These are phyloP conservation scores for Mustelus asterias DNA, from an alignment of 2,113 vertebrate species.

Conservation along the genomic window DNA sequence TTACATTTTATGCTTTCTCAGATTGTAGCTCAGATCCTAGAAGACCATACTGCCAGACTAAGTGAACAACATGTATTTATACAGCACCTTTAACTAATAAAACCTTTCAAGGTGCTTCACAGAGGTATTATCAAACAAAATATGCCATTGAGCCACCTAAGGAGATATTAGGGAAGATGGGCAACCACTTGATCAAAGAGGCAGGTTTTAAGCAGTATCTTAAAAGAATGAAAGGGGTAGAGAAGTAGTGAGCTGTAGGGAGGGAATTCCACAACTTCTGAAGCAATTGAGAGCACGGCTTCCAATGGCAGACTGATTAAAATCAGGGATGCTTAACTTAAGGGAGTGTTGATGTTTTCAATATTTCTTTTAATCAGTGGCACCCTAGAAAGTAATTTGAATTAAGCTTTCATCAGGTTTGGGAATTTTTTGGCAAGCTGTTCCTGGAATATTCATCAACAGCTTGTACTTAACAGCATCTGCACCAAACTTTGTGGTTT, in stretches of 20 bases:
- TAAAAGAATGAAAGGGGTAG: background rate
- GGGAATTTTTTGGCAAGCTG: background rate
- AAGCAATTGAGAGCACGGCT: too few relatives aligned
- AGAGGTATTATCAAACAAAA: background rate
- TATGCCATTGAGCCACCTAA: background rate
- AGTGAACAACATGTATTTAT: background rate
- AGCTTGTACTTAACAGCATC: background rate
- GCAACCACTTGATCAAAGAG: background rate
- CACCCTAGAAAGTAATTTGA: background rate
- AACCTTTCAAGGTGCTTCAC: background rate
- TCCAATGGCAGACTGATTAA: too few relatives aligned
- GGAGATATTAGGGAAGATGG: background rate
- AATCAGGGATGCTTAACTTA: background rate
- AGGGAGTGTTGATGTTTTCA: background rate
- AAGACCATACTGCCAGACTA: too few relatives aligned
- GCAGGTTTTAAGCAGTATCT: background rate
- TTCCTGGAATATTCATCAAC: background rate
- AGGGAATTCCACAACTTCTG: background rate
- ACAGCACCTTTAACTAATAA: background rate
- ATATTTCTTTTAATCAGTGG: background rate
- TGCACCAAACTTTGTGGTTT: background rate
- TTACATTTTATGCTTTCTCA: background rate
- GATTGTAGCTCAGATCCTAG: background rate
- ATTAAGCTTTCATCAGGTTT: background rate
- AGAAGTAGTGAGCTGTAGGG: background rate